A percentile compares a stretch with the other conserved stretches of the same genome.
phyloP scores from a whole-genome alignment of 2,797 vertebrate species.

The Lagorchestes hirsutus region DNA sequence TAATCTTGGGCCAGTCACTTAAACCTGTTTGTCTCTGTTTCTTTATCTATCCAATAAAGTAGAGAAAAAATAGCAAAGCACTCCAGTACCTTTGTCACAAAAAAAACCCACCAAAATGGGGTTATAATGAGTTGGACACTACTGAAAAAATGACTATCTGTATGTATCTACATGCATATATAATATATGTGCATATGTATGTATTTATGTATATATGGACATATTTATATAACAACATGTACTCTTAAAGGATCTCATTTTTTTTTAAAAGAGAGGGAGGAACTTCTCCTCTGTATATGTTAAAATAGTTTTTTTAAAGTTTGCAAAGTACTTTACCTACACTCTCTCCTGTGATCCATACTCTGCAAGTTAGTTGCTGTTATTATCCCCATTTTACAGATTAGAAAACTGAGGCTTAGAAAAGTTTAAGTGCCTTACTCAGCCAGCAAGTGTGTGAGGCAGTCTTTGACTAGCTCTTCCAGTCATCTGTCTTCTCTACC shows the following conservation, averaged over 20 bases:
- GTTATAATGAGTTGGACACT: not conserved
- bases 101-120: not conserved
- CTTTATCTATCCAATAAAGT: not conserved
- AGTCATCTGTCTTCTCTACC: not conserved
- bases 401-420: not conserved
- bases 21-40: not conserved
- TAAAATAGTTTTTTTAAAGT: not conserved
- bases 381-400: not conserved
- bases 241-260: not conserved
- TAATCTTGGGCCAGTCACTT: not conserved
- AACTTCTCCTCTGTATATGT: not conserved
- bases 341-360: not conserved
- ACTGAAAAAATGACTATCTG: not conserved
- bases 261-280: not conserved
- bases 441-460: not conserved
- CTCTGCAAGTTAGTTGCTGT: not conserved
- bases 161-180: too few relatives aligned
- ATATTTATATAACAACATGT: not conserved
- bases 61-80: not conserved
- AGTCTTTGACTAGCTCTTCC: not conserved
- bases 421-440: not conserved
- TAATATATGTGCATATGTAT: not conserved
- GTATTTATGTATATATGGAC: too few relatives aligned
- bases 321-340: not conserved
- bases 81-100: not conserved